Percentiles rank a stretch among this genome's conserved stretches.
Evolutionary conservation across 2,113 vertebrate genomes (phyloP).

Genomic region (Panthera uncia): DNA sequence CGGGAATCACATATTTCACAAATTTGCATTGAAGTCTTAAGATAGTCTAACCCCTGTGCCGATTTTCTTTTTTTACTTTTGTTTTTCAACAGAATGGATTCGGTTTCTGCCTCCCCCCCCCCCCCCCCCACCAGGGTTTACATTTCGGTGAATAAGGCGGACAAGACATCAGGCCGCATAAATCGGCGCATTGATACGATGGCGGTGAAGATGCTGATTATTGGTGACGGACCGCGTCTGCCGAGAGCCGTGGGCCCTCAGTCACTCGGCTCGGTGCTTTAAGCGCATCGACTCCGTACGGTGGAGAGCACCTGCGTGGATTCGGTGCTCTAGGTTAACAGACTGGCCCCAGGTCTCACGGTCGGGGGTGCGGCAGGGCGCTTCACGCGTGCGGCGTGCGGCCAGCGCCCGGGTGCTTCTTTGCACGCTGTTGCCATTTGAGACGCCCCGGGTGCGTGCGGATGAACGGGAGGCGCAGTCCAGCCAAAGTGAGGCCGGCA

Average conservation of each 20-base stretch:
- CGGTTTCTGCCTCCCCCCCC: neutral
- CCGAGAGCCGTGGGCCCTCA: neutral
- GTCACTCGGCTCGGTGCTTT: neutral
- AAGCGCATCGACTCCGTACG: neutral
- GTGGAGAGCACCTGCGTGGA: neutral
- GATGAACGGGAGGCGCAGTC: neutral
- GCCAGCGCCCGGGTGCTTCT: neutral
- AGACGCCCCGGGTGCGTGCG: neutral
- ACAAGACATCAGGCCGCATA: neutral
- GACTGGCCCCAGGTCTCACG: neutral
- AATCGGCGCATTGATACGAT: neutral
- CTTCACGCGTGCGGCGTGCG: neutral
- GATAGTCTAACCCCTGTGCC: neutral
- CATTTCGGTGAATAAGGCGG: neutral
- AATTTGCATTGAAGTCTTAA: neutral
- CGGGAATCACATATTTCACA: neutral
- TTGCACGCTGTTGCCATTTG: accelerated
- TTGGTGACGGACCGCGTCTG: neutral
- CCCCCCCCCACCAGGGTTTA: neutral
- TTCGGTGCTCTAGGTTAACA: too few relatives aligned
- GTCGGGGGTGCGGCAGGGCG: neutral
- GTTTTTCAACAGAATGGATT: neutral
- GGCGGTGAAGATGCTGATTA: neutral
- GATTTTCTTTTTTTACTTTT: neutral
- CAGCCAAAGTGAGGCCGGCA: neutral